Base-by-base conservation (phyloP, 1,140 invertebrate genomes). In the Leptinotarsa undecemlineata region DNA sequence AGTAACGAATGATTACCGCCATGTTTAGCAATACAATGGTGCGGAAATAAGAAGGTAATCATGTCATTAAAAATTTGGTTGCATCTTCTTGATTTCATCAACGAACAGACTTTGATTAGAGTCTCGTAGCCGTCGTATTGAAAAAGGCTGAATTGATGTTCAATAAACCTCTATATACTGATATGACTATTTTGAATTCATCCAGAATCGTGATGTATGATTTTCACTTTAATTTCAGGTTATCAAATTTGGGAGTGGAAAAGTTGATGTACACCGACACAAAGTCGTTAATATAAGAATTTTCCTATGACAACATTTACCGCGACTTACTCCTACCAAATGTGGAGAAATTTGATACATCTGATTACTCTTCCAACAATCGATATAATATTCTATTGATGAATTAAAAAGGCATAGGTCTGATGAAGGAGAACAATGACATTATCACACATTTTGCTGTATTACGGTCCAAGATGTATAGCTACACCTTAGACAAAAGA, bases 11-110 rank as follows among this genome's bases (percentile, higher is more conserved):
- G 21, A 23, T 23, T 23, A 23, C 3, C 21, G 21, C 21, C 21
- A 23, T 23, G 21, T 23, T 23, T 3, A 3, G 8, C 81, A 70
- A 15, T 71, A 76, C 74, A 83, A 77, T 78, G 61, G 21, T 23
- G 21, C 21, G 21, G 21, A 23, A 23, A 23, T 21, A 63, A 20
- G 78, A 74, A 21, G 21, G 21, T 68, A 51, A 72, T 63, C 80
- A 74, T 79, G 78, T 78, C 57, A 80, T 78, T 14, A 74, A 79
- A 74, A 48, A 72, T 67, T 76, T 80, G 13, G 82, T 84, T 75
- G 71, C 82, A n/a, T 81, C 84, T 77, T 79, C 83, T 21, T 21
- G 21, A 21, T 21, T 21, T 21, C 21, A 21, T 21, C 21, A 21
- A 21, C 74, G 75, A 71, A 51, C 48, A 13, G 17, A 8, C 11